Percentiles rank a stretch among this genome's conserved stretches.
These are phyloP conservation scores for Rhegmatorhina hoffmannsi DNA, from an alignment of 2,113 vertebrate genomes.

Conservation along the genomic window DNA sequence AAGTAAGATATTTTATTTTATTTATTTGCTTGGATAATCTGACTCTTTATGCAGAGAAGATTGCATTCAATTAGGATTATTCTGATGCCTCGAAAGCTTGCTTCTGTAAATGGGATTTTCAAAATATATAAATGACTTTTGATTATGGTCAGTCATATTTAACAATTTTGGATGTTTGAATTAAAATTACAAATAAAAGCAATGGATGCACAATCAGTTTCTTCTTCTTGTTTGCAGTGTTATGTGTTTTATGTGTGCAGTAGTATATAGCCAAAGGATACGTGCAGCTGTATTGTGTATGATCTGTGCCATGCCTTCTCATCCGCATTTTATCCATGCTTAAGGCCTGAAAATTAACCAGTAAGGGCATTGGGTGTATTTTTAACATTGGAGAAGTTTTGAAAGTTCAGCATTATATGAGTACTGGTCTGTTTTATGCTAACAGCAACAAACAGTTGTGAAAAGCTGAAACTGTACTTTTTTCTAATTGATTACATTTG, in stretches of 20 bases:
- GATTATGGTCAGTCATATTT: not conserved
- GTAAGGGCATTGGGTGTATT: not conserved
- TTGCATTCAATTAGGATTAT: not conserved
- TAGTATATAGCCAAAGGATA: not conserved
- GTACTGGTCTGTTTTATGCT: not conserved
- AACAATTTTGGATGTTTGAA: not conserved
- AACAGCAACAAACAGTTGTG: not conserved
- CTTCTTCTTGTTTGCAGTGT: not conserved
- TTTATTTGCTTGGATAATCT: not conserved
- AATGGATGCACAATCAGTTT: not conserved
- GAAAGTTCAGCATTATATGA: not conserved
- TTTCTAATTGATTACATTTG: not conserved
- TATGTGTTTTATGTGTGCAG: not conserved
- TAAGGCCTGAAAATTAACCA: not conserved
- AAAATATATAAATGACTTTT: not conserved
- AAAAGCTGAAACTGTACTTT: not conserved
- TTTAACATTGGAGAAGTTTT: not conserved
- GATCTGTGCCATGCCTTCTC: not conserved
- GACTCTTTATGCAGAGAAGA: not conserved
- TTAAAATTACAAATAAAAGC: not conserved
- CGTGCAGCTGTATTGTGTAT: not conserved
- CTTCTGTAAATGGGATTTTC: not conserved
- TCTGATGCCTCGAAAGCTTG: not conserved
- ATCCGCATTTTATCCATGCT: not conserved
- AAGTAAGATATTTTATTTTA: conserved; percentile 79